Evolutionary conservation across 2,888 invertebrate species (phyloP).

Genomic region (Ecliptopera silaceata): DNA sequence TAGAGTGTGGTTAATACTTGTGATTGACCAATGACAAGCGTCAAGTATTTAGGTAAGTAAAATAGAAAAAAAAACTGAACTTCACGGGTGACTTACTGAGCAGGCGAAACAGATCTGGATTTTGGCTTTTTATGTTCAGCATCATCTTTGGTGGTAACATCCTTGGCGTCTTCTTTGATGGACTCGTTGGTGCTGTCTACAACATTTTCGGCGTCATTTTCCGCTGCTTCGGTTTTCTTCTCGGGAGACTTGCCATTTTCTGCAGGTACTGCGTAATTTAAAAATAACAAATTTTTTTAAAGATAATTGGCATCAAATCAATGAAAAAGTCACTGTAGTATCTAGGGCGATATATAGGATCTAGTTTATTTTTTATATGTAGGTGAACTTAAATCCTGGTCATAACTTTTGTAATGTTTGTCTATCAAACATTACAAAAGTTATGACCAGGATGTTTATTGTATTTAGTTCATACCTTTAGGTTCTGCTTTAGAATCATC

Average conservation of each 20-base stretch:
- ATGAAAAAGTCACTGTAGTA: too few species aligned
- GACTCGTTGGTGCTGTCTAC: constrained; percentile 52
- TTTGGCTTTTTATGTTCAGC: constrained; percentile 59
- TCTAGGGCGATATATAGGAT: too few species aligned
- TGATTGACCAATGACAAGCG: too few species aligned
- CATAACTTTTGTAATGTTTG: too few species aligned
- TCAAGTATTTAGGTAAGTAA: too few species aligned
- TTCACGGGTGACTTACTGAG: constrained; percentile 69
- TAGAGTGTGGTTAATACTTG: not conserved
- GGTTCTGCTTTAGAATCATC: constrained; percentile 69
- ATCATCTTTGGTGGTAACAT: constrained; percentile 48
- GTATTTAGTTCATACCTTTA: constrained; percentile 52
- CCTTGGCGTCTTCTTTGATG: constrained; percentile 68
- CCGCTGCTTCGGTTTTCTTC: constrained; percentile 64
- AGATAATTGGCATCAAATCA: too few species aligned
- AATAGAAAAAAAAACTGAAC: too few species aligned
- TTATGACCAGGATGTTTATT: not conserved
- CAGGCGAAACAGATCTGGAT: constrained; percentile 72
- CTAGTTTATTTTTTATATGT: too few species aligned
- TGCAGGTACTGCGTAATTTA: constrained; percentile 29
- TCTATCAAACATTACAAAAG: too few species aligned
- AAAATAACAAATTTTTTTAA: not conserved
- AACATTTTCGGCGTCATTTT: constrained; percentile 61
- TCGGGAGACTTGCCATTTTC: constrained; percentile 78
- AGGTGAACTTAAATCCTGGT: too few species aligned